Evolutionary conservation across 2,797 vertebrate genomes (phyloP).

Genomic region (Enteromius radiatus): DNA sequence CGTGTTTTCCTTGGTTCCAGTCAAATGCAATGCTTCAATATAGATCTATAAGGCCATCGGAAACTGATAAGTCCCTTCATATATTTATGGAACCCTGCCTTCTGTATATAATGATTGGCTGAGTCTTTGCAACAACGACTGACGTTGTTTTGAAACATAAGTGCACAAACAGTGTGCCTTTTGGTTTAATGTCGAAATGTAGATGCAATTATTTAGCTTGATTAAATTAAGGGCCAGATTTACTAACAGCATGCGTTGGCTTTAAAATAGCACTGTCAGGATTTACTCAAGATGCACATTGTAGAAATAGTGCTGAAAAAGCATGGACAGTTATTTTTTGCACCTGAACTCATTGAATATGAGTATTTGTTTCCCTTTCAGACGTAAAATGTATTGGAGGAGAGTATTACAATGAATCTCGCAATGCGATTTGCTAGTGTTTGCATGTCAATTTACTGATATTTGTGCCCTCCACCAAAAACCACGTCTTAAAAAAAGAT

Average conservation of each 20-base stretch:
- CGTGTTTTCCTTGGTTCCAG: neutral
- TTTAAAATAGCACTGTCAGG: neutral
- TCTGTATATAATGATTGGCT: neutral
- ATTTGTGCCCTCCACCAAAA: too few species aligned
- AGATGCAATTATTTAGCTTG: neutral
- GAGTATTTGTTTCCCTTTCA: too few species aligned
- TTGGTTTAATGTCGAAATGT: neutral
- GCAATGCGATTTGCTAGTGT: too few species aligned
- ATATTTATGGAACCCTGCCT: neutral
- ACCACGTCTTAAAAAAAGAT: too few species aligned
- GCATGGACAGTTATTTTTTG: too few species aligned
- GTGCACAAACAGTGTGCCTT: neutral
- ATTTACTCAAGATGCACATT: too few species aligned
- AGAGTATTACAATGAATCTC: too few species aligned
- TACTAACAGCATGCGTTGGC: neutral
- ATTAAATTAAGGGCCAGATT: neutral
- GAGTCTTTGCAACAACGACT: neutral
- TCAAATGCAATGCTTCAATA: too few species aligned
- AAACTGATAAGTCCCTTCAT: neutral
- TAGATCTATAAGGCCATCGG: neutral
- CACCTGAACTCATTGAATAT: too few species aligned
- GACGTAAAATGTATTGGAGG: too few species aligned
- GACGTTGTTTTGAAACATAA: neutral
- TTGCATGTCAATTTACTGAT: too few species aligned
- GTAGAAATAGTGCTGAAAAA: too few species aligned